Conservation (phyloP, 2,888 invertebrate genomes). For the Ypsolopha sequella region DNA sequence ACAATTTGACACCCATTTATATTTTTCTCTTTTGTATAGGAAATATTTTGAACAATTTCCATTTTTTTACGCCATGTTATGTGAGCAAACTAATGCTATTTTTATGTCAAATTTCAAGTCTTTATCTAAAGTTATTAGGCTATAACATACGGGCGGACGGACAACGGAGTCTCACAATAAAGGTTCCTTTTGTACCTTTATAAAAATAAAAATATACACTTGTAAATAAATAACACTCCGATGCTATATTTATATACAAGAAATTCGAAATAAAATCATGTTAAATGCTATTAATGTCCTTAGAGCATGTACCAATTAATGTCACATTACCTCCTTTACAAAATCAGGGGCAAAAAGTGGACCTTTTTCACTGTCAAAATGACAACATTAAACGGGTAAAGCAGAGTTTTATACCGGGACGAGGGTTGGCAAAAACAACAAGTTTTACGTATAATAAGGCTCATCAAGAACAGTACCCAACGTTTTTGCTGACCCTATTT, state of each 20-base stretch:
- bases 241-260: not conserved
- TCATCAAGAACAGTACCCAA: not conserved
- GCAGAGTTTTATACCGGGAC: constrained; percentile 20
- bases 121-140: too few relatives aligned
- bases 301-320: too few relatives aligned
- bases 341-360: constrained; percentile 41
- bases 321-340: constrained; percentile 40
- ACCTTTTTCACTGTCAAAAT: constrained; percentile 44
- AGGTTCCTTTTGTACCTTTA: too few relatives aligned
- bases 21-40: too few relatives aligned
- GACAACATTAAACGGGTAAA: constrained; percentile 43
- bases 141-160: too few relatives aligned
- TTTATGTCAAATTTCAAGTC: too few relatives aligned
- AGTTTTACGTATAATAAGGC: constrained; percentile 4
- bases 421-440: constrained; percentile 13
- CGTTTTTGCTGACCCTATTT: not conserved
- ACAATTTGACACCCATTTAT: too few relatives aligned
- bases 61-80: too few relatives aligned
- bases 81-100: too few relatives aligned
- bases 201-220: not conserved
- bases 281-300: constrained; percentile 52
- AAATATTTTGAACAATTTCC: too few relatives aligned
- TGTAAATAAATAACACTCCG: not conserved
- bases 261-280: constrained; percentile 25
- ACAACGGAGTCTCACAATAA: too few relatives aligned